Evolutionary conservation across 2,888 invertebrate species (phyloP), one percentile per base, ranked within the genome.

Genomic region (Lymantria dispar): DNA sequence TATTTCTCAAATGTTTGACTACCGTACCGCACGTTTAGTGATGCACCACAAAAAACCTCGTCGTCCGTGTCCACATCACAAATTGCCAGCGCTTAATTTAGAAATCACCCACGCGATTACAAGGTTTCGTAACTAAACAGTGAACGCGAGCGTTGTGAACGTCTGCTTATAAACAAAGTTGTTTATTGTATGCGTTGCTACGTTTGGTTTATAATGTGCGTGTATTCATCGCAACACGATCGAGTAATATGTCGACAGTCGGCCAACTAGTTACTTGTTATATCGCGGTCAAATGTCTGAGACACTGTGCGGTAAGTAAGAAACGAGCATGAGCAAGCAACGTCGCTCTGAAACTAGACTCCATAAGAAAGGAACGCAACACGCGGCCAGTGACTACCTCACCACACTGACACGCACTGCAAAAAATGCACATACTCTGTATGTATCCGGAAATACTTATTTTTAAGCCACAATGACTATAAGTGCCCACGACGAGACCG

Each of bases 41-140:
- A 66, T 76, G 74, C 72, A 76, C 68, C 63, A 71, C 68, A 74
- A 76, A 72, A 77, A 76, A 77, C 71, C 68, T 33, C 70, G 63
- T 66, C 66, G 65, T 73, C 64, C 68, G 78, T 80, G 80, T 79
- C 74, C 68, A 78, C 81, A 80, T 79, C 75, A 78, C 81, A 79
- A 22, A 74, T 73, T 73, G 73, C 72, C 69, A 72, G 67, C 70
- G 78, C 74, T 79, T 72, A 78, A 82, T 82, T 85, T 85, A 87
- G 83, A 85, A 80, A 78, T 77, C 79, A 79, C 80, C 80, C 79
- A 80, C 84, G 78, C 83, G 75, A 78, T 80, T 78, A 77, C 83
- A 83, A 84, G 78, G 84, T 80, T 81, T 77, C 72, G 70, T 77
- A 78, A 81, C 72, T 70, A 76, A 80, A 78, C 75, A 82, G 72